A percentile compares a stretch with the other conserved stretches of the same genome.
phyloP scores from a whole-genome alignment of 2,888 invertebrate species.

The Mongoloraphidia duomilia region DNA sequence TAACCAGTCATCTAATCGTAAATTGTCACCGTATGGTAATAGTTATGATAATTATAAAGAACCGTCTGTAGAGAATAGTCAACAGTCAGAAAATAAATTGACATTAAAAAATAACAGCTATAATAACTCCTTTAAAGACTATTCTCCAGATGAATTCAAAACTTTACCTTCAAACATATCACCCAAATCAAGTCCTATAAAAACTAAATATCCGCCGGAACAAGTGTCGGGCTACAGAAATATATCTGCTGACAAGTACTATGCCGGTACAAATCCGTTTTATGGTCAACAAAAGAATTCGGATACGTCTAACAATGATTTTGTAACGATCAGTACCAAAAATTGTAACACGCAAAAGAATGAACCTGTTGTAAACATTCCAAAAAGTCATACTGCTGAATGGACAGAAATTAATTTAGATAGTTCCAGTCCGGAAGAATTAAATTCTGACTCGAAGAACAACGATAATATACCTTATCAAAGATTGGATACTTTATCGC shows the following conservation, averaged over 20 bases:
- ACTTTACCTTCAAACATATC: constrained; percentile 26
- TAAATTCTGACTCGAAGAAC: constrained; percentile 33
- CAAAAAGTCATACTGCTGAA: constrained; percentile 36
- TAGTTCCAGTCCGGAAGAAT: constrained; percentile 50
- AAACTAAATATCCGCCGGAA: constrained; percentile 17
- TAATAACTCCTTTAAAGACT: constrained; percentile 12
- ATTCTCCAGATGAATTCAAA: constrained; percentile 26
- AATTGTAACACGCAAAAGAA: too few relatives aligned
- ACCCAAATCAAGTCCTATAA: constrained; percentile 24
- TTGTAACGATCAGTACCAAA: too few relatives aligned
- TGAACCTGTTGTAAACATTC: not conserved
- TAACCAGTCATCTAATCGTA: too few relatives aligned
- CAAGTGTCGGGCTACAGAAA: constrained; percentile 4
- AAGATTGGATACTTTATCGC: constrained; percentile 21
- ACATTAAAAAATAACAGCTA: too few relatives aligned
- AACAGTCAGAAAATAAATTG: too few relatives aligned
- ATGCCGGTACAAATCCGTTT: not conserved
- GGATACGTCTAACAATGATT: too few relatives aligned
- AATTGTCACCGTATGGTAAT: too few relatives aligned
- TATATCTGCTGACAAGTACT: not conserved
- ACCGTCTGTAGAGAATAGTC: too few relatives aligned
- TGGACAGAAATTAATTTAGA: constrained; percentile 63
- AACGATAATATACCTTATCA: constrained; percentile 32
- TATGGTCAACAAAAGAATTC: not conserved
- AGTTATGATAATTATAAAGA: too few relatives aligned